Base-by-base conservation (phyloP, 2,888 invertebrate genomes). In the Nebria salina region DNA sequence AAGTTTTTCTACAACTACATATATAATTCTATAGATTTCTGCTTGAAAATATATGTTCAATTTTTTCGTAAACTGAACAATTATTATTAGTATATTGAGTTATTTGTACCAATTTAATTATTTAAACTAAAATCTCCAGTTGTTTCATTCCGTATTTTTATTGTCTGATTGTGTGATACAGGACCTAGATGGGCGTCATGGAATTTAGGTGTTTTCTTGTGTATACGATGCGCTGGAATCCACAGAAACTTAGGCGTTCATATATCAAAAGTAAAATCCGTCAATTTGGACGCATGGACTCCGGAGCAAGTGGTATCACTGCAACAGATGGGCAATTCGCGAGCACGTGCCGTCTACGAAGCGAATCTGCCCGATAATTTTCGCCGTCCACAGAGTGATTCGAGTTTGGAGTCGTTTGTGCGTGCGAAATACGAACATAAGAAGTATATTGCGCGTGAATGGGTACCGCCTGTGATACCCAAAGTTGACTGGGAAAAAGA, bases 171-270 rank as follows among this genome's bases (percentile, higher is more conserved):
- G 81, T 81, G 64, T 86, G 87, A 15, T 25, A 2, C 87, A 98
- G 98, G 99, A 88, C 99, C 99, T 82, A 93, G 99, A 89, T 99
- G 99, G 99, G 98, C 99, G 74, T 98, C 98, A 84, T 99, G 98
- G 98, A 99, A 99, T 89, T 91, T 99, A 84, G 99, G 99, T 68
- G 96, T 99, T 86, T 99, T 99, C 89, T 91, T 99, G 76, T 99
- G 99, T 89, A 99, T 99, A 88, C 93, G 99, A 79, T 99, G 99
- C 90, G 99, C 99, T 13, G 99, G 99, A 26, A 98, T 99, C 87
- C 99, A 99, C 90, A 93, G 99, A 83, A 99, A 99, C 90, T 92
- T 99, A 74, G 99, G 99, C 72, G 98, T 99, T 9, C 99, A 99
- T 90, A 98, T 99, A 90, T 99, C 98, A 83, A 96, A 96, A 90